Base-by-base conservation (phyloP, 1,140 invertebrate genomes). In the Drosophila rufa region DNA sequence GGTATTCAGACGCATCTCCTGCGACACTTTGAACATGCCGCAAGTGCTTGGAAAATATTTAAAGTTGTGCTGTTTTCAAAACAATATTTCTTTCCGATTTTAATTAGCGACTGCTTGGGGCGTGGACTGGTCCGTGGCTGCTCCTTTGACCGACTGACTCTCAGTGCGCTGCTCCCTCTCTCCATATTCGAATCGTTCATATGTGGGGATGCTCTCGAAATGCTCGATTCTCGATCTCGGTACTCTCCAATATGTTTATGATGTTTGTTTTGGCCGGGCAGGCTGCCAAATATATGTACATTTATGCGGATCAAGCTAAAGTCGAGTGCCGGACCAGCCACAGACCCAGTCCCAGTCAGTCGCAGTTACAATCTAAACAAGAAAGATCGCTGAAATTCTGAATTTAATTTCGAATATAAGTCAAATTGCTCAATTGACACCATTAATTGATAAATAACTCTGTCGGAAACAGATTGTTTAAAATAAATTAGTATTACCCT, bases 11-110 rank as follows among this genome's bases (percentile, higher is more conserved):
- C 85, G 91, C 56, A 92, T 91, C 75, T 92, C 91, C 77, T 92
- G 91, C 57, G 91, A 92, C 76, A 91, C 82, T 79, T 82, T 86
- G 57, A 91, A 92, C 91, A 92, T 92, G 61, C 80, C 78, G 55
- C 57, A 40, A 65, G 60, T 80, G 12, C 50, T 55, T 17, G 14
- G 9, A 7, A 22, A 64, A 38, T 56, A 47, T 55, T 22, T 17
- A 22, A 65, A 80, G 12, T 79, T 75, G 42, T 45, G 71, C 48
- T 30, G 11, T 7, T 67, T 75, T 61, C 50, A 27, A 69, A 80
- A 75, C 78, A 65, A 48, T 75, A 71, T 51, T 47, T 50, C 38
- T 61, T 53, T 33, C 38, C 69, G 57, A 79, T 48, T 78, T 68
- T 48, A 50, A 67, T 66, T 70, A 50, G 62, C 61, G 48, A 67